phyloP scores from a whole-genome alignment of 1,140 invertebrate species.

The Tetraneura akinire region DNA sequence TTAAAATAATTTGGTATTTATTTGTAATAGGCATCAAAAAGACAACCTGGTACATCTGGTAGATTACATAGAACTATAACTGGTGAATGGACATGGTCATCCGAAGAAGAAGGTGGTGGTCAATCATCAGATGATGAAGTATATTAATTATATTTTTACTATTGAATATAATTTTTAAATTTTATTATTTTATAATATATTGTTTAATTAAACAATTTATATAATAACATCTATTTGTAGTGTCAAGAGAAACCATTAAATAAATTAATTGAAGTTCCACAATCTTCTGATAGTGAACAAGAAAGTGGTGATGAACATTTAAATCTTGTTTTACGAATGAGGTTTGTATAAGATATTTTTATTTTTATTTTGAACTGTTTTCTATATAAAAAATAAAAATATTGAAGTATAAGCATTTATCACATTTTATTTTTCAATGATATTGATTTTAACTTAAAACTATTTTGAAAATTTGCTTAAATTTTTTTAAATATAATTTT shows the following conservation, averaged over 20 bases:
- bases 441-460: background rate
- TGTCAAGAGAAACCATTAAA: constrained; percentile 63
- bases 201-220: no score
- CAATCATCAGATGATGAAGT: constrained; percentile 59
- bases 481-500: background rate
- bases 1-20: constrained; percentile 32
- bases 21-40: constrained; percentile 68
- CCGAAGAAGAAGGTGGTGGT: constrained; percentile 71
- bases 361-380: background rate
- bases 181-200: no score
- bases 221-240: constrained; percentile 51
- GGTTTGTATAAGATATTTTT: constrained; percentile 59
- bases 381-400: background rate
- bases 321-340: constrained; percentile 81
- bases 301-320: constrained; percentile 62
- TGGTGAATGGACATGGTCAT: constrained; percentile 99
- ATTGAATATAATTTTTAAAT: background rate
- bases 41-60: constrained; percentile 88
- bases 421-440: background rate
- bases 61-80: constrained; percentile 89
- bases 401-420: background rate
- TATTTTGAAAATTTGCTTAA: background rate
- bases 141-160: background rate
- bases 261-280: constrained; percentile 60
- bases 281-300: constrained; percentile 64